Conservation (phyloP, 2,113 vertebrate species). For the Odocoileus virginianus region DNA sequence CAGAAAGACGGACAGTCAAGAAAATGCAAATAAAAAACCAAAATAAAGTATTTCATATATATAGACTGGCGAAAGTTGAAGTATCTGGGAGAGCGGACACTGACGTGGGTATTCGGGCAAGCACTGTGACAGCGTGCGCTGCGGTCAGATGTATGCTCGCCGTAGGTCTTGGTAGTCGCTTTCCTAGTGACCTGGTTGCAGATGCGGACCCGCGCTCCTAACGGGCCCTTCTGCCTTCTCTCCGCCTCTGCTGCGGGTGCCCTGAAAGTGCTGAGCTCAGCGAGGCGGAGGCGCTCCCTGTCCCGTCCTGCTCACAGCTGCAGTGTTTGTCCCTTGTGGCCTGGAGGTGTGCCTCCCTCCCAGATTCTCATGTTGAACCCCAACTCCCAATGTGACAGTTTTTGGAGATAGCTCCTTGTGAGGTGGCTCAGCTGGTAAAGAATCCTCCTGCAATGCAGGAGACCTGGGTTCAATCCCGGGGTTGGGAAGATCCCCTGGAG, state of each 20-base stretch:
- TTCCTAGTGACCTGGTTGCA: rapidly evolving
- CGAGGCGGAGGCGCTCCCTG: rapidly evolving
- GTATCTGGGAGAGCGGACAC: background rate
- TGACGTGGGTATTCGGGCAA: background rate
- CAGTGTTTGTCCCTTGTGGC: background rate
- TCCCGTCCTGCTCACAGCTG: background rate
- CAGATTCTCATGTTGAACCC: background rate
- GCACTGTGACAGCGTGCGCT: rapidly evolving
- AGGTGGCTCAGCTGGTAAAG: background rate
- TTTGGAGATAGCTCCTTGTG: no score
- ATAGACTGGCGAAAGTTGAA: background rate
- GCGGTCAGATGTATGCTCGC: rapidly evolving
- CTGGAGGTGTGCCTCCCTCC: background rate
- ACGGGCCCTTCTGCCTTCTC: background rate
- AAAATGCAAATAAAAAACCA: background rate
- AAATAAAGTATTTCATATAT: background rate
- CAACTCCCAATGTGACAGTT: background rate
- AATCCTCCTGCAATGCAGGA: background rate
- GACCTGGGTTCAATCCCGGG: background rate
- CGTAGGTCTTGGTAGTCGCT: rapidly evolving
- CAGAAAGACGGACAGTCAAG: background rate
- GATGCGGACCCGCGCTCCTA: background rate
- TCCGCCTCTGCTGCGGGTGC: background rate
- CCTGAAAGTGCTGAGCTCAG: background rate
- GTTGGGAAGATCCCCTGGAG: background rate